These are phyloP conservation scores for Anoplophora glabripennis DNA, from an alignment of 1,140 invertebrate species.

Conservation along the genomic window DNA sequence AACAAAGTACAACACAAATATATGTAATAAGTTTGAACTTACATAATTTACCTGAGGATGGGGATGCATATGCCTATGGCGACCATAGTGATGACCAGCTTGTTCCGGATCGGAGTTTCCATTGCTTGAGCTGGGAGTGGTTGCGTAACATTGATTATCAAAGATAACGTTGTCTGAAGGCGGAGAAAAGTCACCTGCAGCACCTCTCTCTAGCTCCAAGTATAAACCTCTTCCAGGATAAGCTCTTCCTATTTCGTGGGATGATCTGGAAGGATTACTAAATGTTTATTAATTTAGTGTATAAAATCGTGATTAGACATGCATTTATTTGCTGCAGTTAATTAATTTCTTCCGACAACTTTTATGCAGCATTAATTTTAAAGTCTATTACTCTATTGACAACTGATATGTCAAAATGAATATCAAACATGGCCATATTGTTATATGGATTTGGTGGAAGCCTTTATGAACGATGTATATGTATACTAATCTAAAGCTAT, in stretches of 20 bases:
- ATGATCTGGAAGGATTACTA: constrained; percentile 52
- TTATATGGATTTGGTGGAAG: no score
- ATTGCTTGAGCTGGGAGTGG: constrained; percentile 86
- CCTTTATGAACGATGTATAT: no score
- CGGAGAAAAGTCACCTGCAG: constrained; percentile 73
- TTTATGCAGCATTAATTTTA: no score
- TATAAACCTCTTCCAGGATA: constrained; percentile 69
- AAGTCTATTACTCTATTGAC: no score
- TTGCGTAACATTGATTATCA: constrained; percentile 91
- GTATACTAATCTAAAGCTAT: no score
- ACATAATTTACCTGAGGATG: constrained; percentile 41
- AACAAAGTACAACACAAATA: background rate
- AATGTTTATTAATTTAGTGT: no score
- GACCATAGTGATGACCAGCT: constrained; percentile 56
- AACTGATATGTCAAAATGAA: no score
- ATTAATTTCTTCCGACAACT: no score
- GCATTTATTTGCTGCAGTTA: no score
- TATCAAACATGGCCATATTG: no score
- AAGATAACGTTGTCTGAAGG: constrained; percentile 90
- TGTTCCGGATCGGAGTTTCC: constrained; percentile 85
- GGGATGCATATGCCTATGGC: constrained; percentile 53
- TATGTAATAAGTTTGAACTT: background rate
- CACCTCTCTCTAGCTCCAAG: constrained; percentile 73
- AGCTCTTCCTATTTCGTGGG: constrained; percentile 62
- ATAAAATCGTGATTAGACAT: no score